Base-by-base conservation (phyloP, 2,113 vertebrate genomes). In the Ursus arctos region DNA sequence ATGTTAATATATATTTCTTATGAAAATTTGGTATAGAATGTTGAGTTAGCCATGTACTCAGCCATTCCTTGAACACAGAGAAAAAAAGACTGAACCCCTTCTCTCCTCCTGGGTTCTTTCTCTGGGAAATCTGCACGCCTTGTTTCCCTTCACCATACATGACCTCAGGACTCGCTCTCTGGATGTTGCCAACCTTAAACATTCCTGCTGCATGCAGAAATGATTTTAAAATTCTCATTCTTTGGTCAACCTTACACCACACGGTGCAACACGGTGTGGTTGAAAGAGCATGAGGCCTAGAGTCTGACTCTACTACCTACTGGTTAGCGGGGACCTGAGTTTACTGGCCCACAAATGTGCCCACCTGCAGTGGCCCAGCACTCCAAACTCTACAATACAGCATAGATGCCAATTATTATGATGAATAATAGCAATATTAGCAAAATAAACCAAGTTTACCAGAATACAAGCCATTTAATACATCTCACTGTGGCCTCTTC, bases 211-310 rank as follows among this genome's bases (percentile, higher is more conserved):
- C 3, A 4, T n/a, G 36, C 57, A 95, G 57, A 94, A 57, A 5
- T 7, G 6, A 61, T 47, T 67, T 92, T 47, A 69, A 69, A 57
- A 33, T 22, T 43, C 13, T 93, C 47, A 33, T 33, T 53, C 49
- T 91, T 53, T 63, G 49, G 57, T 71, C 82, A 86, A 0, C 22
- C 53, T 82, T 21, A 40, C 33, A 76, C 40, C 3, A 4, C 2
- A 24, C 90, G 26, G 59, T 0, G 2, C 5, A 53, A 43, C 4
- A 36, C 0, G 0, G 18, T 26, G 16, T 18, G 24, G 36, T 0
- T 88, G 69, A 53, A 81, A 67, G 16, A 72, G 2, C 21, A 0
- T 33, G 36, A 67, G 4, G 28, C 4, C 10, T 4, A 51, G 16
- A 43, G 21, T 59, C 15, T 67, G 47, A 72, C 9, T 74, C 61